These are phyloP conservation scores for Matsumurasca onukii DNA, from an alignment of 1,140 invertebrate species.

Conservation along the genomic window DNA sequence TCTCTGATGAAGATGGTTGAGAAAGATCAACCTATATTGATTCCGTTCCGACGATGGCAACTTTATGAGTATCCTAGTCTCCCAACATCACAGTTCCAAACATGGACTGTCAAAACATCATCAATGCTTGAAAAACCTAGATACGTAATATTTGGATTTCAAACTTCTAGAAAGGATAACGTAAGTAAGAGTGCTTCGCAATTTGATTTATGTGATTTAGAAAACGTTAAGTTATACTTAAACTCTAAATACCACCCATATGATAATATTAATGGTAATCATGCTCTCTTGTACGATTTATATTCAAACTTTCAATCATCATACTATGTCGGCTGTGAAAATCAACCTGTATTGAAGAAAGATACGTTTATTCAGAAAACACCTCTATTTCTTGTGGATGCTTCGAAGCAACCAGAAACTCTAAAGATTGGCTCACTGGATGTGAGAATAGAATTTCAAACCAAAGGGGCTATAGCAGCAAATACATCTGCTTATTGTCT, in stretches of 20 bases:
- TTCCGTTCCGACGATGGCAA: conserved; percentile 46
- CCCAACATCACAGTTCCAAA: conserved; percentile 39
- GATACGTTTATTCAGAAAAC: not conserved
- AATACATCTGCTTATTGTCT: conserved; percentile 45
- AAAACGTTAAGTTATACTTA: no score
- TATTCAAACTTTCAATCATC: no score
- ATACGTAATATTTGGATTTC: conserved; percentile 37
- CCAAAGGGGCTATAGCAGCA: conserved; percentile 35
- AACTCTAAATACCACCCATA: no score
- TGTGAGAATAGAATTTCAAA: conserved; percentile 44
- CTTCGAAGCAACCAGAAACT: conserved; percentile 41
- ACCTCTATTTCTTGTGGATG: not conserved
- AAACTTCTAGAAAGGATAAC: conserved; percentile 35
- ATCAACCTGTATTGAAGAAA: conserved; percentile 4
- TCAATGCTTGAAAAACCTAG: conserved; percentile 36
- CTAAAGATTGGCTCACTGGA: conserved; percentile 43
- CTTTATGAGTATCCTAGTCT: conserved; percentile 47
- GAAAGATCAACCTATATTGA: conserved; percentile 39
- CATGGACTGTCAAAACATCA: no score
- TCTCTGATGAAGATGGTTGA: no score
- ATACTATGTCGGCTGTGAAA: no score
- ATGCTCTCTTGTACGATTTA: no score
- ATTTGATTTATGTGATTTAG: no score
- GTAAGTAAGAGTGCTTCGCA: not conserved
- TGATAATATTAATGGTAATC: no score